phyloP scores from a whole-genome alignment of 2,888 invertebrate species.

The Ditula angustiorana region DNA sequence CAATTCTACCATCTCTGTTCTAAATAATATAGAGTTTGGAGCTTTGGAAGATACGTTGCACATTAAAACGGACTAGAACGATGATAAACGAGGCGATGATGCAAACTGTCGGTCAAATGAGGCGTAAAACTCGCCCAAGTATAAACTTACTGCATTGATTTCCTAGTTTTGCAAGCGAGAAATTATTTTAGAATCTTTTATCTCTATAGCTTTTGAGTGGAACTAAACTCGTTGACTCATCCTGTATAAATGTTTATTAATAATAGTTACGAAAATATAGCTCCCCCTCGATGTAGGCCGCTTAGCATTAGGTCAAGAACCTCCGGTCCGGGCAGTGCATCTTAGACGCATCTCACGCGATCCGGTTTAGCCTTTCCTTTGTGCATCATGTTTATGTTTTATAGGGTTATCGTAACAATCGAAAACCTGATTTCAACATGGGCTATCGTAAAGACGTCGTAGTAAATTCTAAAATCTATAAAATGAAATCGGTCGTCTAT shows the following conservation, averaged over 20 bases:
- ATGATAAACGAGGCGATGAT: constrained; percentile 29
- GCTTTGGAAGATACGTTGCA: constrained; percentile 15
- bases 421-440: constrained; percentile 9
- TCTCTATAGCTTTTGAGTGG: neutral
- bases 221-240: constrained; percentile 7
- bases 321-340: constrained; percentile 57
- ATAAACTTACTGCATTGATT: constrained; percentile 55
- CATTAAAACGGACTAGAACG: constrained; percentile 19
- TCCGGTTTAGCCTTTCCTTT: constrained; percentile 52
- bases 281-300: constrained; percentile 48
- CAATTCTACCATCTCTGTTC: constrained; percentile 6
- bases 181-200: constrained; percentile 18
- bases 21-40: constrained; percentile 6
- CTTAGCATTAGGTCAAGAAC: constrained; percentile 71
- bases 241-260: constrained; percentile 18
- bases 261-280: constrained; percentile 57
- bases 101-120: constrained; percentile 46
- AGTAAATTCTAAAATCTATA: too few species aligned
- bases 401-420: constrained; percentile 23
- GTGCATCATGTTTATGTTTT: constrained; percentile 36
- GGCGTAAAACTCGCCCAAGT: constrained; percentile 55
- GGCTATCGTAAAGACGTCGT: neutral
- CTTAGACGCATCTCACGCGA: constrained; percentile 56
- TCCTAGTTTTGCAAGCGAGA: constrained; percentile 42
- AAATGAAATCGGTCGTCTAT: too few species aligned